Evolutionary conservation across 2,797 vertebrate species (phyloP).

Genomic region (Pantherophis vulpinus): DNA sequence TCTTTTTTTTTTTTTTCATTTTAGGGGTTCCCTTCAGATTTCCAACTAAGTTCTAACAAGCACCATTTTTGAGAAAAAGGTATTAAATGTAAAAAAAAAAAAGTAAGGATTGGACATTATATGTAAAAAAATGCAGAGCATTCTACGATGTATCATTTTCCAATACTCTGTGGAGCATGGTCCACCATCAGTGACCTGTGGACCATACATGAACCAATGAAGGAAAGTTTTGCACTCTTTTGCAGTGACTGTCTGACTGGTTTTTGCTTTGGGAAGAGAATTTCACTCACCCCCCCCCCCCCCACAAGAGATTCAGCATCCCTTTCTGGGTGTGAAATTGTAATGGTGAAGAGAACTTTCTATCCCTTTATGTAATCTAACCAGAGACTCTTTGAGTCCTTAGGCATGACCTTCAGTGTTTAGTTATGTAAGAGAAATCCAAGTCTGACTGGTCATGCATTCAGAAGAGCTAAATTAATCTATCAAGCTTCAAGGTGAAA

Average conservation of each 20-base stretch:
- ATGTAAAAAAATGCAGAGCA: background rate
- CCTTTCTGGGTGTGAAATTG: background rate
- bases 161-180: background rate
- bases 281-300: background rate
- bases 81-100: background rate
- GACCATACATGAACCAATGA: background rate
- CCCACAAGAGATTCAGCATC: background rate
- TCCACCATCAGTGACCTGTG: background rate
- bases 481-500: constrained; percentile 30
- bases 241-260: background rate
- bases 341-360: background rate
- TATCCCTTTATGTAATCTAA: background rate
- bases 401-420: constrained; percentile 19
- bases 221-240: background rate
- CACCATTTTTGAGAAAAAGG: background rate
- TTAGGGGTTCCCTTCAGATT: background rate
- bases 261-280: background rate
- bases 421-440: constrained; percentile 15
- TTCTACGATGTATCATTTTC: background rate
- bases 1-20: background rate
- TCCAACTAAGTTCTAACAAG: background rate
- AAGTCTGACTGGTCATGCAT: constrained; percentile 28
- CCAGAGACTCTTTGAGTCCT: background rate
- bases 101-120: background rate
- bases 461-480: constrained; percentile 41